phyloP scores from a whole-genome alignment of 2,113 vertebrate species.

The Heteronetta atricapilla region DNA sequence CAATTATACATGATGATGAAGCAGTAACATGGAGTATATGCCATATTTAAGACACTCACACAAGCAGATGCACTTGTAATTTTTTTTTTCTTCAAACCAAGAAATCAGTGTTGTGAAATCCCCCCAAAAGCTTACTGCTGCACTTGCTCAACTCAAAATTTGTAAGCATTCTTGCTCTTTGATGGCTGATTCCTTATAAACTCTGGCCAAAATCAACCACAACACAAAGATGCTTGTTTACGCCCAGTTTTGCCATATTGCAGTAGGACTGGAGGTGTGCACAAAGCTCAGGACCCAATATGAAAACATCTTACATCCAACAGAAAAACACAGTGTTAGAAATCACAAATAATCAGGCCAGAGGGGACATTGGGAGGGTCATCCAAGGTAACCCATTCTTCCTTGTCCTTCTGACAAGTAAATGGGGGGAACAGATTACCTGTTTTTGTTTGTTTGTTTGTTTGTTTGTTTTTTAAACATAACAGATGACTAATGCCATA shows the following conservation, averaged over 20 bases:
- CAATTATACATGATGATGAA: slow-evolving; percentile 74
- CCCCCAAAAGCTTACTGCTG: slow-evolving; percentile 29
- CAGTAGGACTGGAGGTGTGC: background rate
- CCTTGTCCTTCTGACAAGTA: background rate
- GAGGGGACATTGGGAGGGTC: background rate
- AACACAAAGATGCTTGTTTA: background rate
- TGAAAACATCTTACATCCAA: background rate
- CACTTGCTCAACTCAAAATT: slow-evolving; percentile 45
- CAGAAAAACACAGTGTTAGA: background rate
- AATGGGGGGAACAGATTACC: background rate
- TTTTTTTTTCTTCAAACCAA: slow-evolving; percentile 66
- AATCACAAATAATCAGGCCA: background rate
- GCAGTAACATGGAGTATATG: slow-evolving; percentile 42
- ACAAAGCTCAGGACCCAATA: background rate
- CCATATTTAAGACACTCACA: slow-evolving; percentile 60
- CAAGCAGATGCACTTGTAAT: slow-evolving; percentile 65
- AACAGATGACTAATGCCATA: background rate
- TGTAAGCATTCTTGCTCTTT: slow-evolving; percentile 47
- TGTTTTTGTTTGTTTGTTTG: too few species aligned
- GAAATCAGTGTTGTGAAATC: slow-evolving; percentile 61
- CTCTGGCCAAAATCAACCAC: background rate
- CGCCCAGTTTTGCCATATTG: background rate
- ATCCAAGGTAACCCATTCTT: background rate
- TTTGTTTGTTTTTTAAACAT: background rate
- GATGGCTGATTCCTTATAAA: slow-evolving; percentile 27